Conservation (phyloP, 1,140 invertebrate species). For the Drosophila navojoa region DNA sequence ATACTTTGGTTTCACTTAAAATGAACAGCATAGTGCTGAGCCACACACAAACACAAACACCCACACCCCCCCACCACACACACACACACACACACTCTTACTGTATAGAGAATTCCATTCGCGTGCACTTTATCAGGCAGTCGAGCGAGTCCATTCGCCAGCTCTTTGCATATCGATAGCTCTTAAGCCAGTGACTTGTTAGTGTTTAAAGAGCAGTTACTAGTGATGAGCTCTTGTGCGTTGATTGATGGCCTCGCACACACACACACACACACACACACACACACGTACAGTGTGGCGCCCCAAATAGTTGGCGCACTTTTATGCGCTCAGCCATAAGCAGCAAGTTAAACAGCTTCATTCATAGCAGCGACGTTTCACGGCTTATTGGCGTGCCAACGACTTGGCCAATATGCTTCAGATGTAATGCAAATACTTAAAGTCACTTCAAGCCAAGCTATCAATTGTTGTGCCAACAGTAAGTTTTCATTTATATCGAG, state of each 20-base stretch:
- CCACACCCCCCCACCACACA: neutral
- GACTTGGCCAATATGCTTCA: neutral
- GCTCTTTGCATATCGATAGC: conserved; percentile 69
- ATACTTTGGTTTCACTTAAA: conserved; percentile 77
- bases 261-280: conserved; percentile 59
- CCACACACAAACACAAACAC: neutral
- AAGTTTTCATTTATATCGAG: neutral
- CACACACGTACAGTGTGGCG: conserved; percentile 53
- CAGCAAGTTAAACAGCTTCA: conserved; percentile 22
- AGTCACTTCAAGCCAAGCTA: neutral
- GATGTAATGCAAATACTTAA: neutral
- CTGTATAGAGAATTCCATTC: neutral
- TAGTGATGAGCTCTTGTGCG: conserved; percentile 22
- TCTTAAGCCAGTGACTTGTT: conserved; percentile 55
- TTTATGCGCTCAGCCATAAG: conserved; percentile 19
- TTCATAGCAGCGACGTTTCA: neutral
- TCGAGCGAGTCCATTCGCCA: conserved; percentile 13
- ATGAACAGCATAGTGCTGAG: conserved; percentile 35
- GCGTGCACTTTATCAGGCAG: conserved; percentile 14
- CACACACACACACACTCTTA: neutral
- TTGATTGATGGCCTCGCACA: conserved; percentile 64
- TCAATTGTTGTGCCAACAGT: neutral
- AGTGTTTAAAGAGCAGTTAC: conserved; percentile 42
- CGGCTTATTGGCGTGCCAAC: neutral
- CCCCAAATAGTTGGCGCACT: conserved; percentile 58